Percentiles rank a stretch among this genome's conserved stretches.
phyloP scores from a whole-genome alignment of 1,140 invertebrate species.

The Cyphomyrmex costatus region DNA sequence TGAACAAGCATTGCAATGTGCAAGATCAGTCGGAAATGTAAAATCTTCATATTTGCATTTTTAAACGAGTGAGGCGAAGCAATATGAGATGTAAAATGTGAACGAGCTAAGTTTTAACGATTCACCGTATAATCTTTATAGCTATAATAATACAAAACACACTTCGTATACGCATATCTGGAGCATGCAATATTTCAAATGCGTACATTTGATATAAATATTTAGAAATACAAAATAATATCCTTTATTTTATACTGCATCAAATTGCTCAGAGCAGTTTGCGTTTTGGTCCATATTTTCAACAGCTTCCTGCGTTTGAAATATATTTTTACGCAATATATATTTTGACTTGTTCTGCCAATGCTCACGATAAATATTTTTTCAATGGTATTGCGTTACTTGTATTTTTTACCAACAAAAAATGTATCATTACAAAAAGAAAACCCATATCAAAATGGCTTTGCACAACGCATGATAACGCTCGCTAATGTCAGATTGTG shows the following conservation, averaged over 20 bases:
- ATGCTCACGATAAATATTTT: slow-evolving; percentile 23
- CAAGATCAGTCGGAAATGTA: not conserved
- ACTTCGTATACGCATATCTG: not conserved
- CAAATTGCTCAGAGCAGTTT: slow-evolving; percentile 4
- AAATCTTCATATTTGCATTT: slow-evolving; percentile 32
- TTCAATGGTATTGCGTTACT: not conserved
- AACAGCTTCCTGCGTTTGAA: not conserved
- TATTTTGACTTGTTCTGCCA: slow-evolving; percentile 17
- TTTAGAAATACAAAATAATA: slow-evolving; percentile 1
- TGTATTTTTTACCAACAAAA: slow-evolving; percentile 6
- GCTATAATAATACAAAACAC: slow-evolving; percentile 1
- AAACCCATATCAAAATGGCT: not conserved
- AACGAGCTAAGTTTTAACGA: not conserved
- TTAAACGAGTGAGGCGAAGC: slow-evolving; percentile 5
- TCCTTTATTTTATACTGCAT: slow-evolving; percentile 1
- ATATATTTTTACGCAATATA: slow-evolving; percentile 27
- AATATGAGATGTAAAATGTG: not conserved
- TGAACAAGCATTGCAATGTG: not conserved
- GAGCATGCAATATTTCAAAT: not conserved
- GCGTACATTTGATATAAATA: slow-evolving; percentile 22
- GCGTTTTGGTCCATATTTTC: slow-evolving; percentile 17
- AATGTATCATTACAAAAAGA: not conserved
- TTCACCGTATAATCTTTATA: slow-evolving; percentile 1
- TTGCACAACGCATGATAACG: not conserved
- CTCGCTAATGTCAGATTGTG: no score